phyloP scores from a whole-genome alignment of 1,140 invertebrate genomes.

The Drosophila albomicans region DNA sequence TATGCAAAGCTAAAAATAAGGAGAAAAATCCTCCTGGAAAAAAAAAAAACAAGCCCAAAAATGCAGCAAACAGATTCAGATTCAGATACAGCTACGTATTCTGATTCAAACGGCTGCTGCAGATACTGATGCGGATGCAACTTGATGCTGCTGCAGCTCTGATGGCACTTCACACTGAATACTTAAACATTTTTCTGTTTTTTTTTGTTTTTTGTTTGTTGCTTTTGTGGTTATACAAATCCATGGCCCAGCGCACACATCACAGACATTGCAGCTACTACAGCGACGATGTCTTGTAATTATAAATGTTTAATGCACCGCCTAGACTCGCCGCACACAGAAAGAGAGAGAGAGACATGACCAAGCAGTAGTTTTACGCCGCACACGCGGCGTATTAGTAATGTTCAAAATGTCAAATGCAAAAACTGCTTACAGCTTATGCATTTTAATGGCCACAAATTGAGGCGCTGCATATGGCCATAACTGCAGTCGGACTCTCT shows the following conservation, averaged over 20 bases:
- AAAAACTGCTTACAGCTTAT: conserved; percentile 69
- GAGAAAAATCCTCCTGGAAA: conserved; percentile 25
- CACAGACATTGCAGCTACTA: conserved; percentile 4
- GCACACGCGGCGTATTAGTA: conserved; percentile 51
- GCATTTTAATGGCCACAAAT: conserved; percentile 81
- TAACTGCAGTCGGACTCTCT: neutral
- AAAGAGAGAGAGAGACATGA: too few species aligned
- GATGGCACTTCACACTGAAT: conserved; percentile 69
- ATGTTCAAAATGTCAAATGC: conserved; percentile 58
- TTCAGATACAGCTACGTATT: conserved; percentile 14
- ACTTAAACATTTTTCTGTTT: conserved; percentile 62
- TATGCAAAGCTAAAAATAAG: conserved; percentile 44
- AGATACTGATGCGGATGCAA: conserved; percentile 33
- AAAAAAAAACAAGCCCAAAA: conserved; percentile 37
- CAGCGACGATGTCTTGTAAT: conserved; percentile 62
- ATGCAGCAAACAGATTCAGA: conserved; percentile 42
- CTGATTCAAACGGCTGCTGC: neutral
- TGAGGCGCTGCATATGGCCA: conserved; percentile 53
- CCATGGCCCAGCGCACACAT: conserved; percentile 12
- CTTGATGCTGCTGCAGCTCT: conserved; percentile 35
- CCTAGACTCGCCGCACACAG: conserved; percentile 6
- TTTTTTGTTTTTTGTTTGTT: neutral
- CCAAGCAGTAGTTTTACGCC: conserved; percentile 3
- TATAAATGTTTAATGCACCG: conserved; percentile 76
- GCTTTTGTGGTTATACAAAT: conserved; percentile 1